Base-by-base conservation (phyloP, 2,888 invertebrate genomes). In the Dendrolimus houi region DNA sequence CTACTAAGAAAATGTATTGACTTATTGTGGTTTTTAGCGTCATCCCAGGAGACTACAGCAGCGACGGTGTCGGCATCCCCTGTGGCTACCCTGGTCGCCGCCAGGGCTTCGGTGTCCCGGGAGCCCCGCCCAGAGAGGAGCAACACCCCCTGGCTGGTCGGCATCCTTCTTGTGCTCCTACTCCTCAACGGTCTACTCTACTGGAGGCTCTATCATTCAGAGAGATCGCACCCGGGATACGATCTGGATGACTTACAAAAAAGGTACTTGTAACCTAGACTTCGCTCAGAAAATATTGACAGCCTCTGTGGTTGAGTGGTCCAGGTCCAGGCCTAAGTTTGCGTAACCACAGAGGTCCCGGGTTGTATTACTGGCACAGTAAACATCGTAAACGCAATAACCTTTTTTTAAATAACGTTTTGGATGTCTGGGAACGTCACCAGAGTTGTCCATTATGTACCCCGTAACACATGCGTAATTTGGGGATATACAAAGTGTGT, bases 141-240 rank as follows among this genome's bases (percentile, higher is more conserved):
- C 42, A 29, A 6, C 29, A 54, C 47, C 1, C 52, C 62, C 40
- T 83, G 83, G 81, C 88, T 94, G 71, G 85, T 93, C 64, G 91
- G 93, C 65, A 92, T 95, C 64, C 86, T 96, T 69, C 84, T 96
- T 71, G 57, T 80, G 63, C 74, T 91, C 70, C 75, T 91, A 60
- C 82, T 93, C 53, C 69, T 94, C 65, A 93, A 95, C 76, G 95
- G 95, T 64, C 91, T 96, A 79, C 93, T 98, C 60, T 96, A 96
- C 91, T 95, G 95, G 87, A 94, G 95, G 86, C 91, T 98, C 66
- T 95, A 95, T 94, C 92, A 93, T 66, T 81, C 95, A 63, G 95
- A 96, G 77, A 92, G 93, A 61, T 57, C 63, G 14, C 59, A 55
- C 7, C 52, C 60, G 12, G 54, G 53, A 52, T 53, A 69, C 12